Base-by-base conservation (phyloP, 2,797 vertebrate genomes). In the Anomalospiza imberbis region DNA sequence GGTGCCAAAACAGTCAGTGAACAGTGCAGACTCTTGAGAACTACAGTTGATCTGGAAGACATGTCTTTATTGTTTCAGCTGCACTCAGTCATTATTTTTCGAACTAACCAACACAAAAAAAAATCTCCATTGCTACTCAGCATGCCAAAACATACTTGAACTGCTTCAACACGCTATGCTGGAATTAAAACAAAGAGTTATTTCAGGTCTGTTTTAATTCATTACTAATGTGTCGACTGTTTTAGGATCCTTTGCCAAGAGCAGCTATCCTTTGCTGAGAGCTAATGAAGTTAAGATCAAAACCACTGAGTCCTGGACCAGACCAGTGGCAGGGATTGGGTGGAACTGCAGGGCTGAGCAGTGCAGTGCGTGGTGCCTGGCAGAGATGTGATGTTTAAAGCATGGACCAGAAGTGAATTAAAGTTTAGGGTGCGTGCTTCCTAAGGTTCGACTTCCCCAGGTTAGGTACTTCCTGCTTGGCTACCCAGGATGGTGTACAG, bases 121-220 rank as follows among this genome's bases (percentile, higher is more conserved):
- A 72, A 77, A 57, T 70, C 93, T 88, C 88, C 78, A 89, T 91
- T 85, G 77, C 40, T 32, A 60, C n/a, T 75, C 66, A 62, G 81
- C 81, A 62, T 89, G 81, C 89, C 92, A 93, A 89, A 94, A 87
- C 94, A 68, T 71, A 91, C 72, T 62, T n/a, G 2, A 88, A 93
- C 87, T 95, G 92, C 87, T 91, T 93, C 4, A 2, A 95, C 93
- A 94, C 0, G 89, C 90, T 93, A 75, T 0, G 3, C 66, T 95
- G 94, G 91, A 94, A 91, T 85, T 95, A 89, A 95, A 95, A 95
- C 90, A 94, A 91, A 95, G 78, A 85, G 29, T 77, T 91, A 76
- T 70, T 92, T 82, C 93, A 76, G 74, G 55, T 83, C 93, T 91
- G 68, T 5, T 94, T 96, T 87, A 93, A 89, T 96, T 94, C 79